Base-by-base conservation (phyloP, 1,140 invertebrate species). In the Drosophila asahinai region DNA sequence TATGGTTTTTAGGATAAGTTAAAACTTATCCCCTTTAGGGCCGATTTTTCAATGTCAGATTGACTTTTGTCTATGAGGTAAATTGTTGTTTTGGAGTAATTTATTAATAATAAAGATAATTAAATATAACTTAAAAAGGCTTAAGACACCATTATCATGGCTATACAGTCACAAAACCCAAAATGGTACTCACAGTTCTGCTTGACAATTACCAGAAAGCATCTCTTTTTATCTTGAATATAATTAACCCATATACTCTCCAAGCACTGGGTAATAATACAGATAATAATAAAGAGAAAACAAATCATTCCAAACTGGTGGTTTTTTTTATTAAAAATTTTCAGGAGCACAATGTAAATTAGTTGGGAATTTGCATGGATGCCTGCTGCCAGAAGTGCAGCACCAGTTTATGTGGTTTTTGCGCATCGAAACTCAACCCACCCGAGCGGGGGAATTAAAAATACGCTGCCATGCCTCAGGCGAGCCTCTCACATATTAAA, bases 301-400 rank as follows among this genome's bases (percentile, higher is more conserved):
- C 19, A 45, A 61, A 45, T 61, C 38, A 14, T 49, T 67, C 40
- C 42, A 36, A 63, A 51, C 57, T 40, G 40, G 19, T 49, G 55
- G 57, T 11, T 22, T 73, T 73, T 73, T 73, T 43, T 55, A 74
- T 73, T 73, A 73, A 30, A 74, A 76, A 73, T 72, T 71, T 66
- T 62, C 51, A 74, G 33, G 51, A 82, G 59, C 77, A 63, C 62
- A 66, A 83, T 83, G 80, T 61, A 62, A 70, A 75, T 51, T 51
- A 66, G 76, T 51, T 40, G 17, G 27, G 33, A 58, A 84, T 83
- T 84, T 83, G 52, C 81, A 77, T 84, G 57, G 68, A 27, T 67
- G 42, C 47, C 22, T 70, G 59, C 33, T 19, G 19, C 19, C 40
- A 22, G 27, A 22, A 57, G 54, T 57, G 42, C 19, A 30, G 49